Percentiles rank a stretch among this genome's conserved stretches.
Evolutionary conservation across 2,888 invertebrate species (phyloP).

Genomic region (Cryptus armator): DNA sequence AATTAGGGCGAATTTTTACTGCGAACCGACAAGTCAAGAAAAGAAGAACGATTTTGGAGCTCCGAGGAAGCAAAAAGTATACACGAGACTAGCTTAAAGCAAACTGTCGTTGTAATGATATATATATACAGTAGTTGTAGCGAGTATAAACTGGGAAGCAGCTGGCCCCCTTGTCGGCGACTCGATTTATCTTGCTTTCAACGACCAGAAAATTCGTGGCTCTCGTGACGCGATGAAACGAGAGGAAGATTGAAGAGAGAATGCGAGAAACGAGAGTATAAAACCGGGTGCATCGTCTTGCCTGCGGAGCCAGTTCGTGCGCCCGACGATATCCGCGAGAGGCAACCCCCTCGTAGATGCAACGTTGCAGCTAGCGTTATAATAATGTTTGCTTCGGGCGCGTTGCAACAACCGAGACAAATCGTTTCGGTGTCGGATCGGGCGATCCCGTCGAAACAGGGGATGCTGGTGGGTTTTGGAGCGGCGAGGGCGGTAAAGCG

Average conservation of each 20-base stretch:
- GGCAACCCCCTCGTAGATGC: constrained; percentile 28
- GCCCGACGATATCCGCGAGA: constrained; percentile 33
- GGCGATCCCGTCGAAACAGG: constrained; percentile 49
- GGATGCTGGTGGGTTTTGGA: not conserved
- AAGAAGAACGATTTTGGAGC: not conserved
- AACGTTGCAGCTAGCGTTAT: constrained; percentile 61
- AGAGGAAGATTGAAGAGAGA: constrained; percentile 66
- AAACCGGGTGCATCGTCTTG: constrained; percentile 35
- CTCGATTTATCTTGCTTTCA: constrained; percentile 64
- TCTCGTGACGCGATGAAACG: constrained; percentile 60
- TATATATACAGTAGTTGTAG: constrained; percentile 19
- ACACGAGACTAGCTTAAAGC: not conserved
- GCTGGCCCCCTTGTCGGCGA: constrained; percentile 40
- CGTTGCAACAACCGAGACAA: constrained; percentile 74
- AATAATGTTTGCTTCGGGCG: constrained; percentile 70
- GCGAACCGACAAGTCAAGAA: not conserved
- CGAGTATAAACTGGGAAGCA: constrained; percentile 45
- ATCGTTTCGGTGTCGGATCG: constrained; percentile 75
- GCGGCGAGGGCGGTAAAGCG: constrained; percentile 8
- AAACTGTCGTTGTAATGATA: constrained; percentile 9
- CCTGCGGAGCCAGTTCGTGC: constrained; percentile 16
- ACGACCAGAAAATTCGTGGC: constrained; percentile 62
- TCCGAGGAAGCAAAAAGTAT: not conserved
- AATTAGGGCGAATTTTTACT: not conserved
- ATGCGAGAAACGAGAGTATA: constrained; percentile 56